These are phyloP conservation scores for Drosophila obscura DNA, from an alignment of 1,140 invertebrate species.

Conservation along the genomic window DNA sequence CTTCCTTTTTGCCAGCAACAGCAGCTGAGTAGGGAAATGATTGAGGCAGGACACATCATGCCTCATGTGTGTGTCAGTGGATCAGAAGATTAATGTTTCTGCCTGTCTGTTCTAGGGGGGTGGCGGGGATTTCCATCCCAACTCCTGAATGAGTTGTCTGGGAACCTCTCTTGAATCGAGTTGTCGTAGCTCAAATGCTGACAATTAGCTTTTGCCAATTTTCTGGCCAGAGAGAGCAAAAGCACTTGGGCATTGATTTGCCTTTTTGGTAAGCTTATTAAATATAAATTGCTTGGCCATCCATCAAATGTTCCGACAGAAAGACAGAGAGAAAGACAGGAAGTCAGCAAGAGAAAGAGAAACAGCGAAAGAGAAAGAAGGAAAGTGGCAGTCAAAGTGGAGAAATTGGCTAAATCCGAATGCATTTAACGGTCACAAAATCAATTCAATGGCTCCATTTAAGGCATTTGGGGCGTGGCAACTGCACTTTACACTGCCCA, in stretches of 20 bases:
- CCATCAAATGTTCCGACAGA: constrained; percentile 32
- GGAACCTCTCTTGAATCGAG: constrained; percentile 7
- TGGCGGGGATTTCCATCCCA: constrained; percentile 5
- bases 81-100: constrained; percentile 44
- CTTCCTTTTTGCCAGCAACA: constrained; percentile 10
- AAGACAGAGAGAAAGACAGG: not conserved
- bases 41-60: constrained; percentile 1
- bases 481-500: constrained; percentile 33
- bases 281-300: constrained; percentile 40
- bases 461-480: constrained; percentile 27
- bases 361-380: constrained; percentile 8
- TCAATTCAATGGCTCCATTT: constrained; percentile 58
- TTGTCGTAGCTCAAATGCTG: not conserved
- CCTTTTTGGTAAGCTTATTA: constrained; percentile 46
- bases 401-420: constrained; percentile 56
- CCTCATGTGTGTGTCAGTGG: constrained; percentile 2
- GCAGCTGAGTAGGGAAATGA: constrained; percentile 5
- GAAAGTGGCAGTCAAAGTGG: constrained; percentile 42
- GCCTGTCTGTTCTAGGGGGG: too few relatives aligned
- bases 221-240: constrained; percentile 9
- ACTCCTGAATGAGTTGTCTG: constrained; percentile 24
- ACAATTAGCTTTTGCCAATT: constrained; percentile 41
- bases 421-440: constrained; percentile 63
- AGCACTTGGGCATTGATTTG: constrained; percentile 35
- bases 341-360: constrained; percentile 5